Evolutionary conservation across 37 sponge, comb jelly and placozoan species (phyloP), one percentile per base, ranked within the genome.

Genomic region (Ephydatia muelleri): DNA sequence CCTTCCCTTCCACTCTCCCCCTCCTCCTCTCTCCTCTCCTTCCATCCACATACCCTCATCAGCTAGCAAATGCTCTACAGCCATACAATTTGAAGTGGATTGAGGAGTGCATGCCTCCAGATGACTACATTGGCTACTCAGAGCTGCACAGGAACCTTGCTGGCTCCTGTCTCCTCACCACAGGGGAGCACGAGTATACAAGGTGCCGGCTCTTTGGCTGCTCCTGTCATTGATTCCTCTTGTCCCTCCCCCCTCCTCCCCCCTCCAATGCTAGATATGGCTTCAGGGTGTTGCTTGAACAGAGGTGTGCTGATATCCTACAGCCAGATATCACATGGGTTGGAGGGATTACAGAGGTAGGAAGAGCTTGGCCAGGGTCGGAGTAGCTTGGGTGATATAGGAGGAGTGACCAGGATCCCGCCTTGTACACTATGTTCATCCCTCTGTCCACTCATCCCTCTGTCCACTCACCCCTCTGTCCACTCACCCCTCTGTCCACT

Each of bases 281-380:
- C 19, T 95, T 79, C 75, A 84, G 84, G 38, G 79, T 72, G 73
- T 71, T 95, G 49, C 30, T 95, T 23, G 91, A 92, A 47, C 49
- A 57, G n/a, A 73, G 73, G 21, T 89, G 92, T 79, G 93, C 88
- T 38, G 93, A 95, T 75, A 87, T 95, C 19, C 29, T 95, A 22
- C 96, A 95, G 70, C 96, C 96, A 14, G 96, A 95, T 76, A 86
- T 95, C 37, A 95, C 96, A 0, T 95, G 96, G 96, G 78, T 95
- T 77, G 96, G 96, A 26, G 96, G 96, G 27, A 95, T 95, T 49
- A 95, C 96, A 40, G 96, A 95, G 77, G 92, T 86, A 49, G 12
- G 84, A n/a, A 3, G n/a, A n/a, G n/a, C n/a, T n/a, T n/a, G n/a
- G n/a, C n/a, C n/a, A n/a, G n/a, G n/a, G n/a, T n/a, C n/a, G n/a